Base-by-base conservation (phyloP, 53 echinoderm and acorn worm species). In the Stichopus horrens region DNA sequence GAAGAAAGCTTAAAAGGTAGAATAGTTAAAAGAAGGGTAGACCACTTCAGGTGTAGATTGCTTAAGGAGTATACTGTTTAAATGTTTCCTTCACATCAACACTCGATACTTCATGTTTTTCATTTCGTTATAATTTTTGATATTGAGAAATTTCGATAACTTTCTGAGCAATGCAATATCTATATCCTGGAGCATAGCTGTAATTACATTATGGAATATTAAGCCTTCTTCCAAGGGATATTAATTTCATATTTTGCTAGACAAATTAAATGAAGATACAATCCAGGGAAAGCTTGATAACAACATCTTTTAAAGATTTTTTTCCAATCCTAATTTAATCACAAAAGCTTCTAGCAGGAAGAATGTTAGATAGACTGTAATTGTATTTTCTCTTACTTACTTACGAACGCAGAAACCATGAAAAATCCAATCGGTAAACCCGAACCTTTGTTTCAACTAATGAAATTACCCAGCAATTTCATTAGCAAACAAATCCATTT, bases 401-500 rank as follows among this genome's bases (percentile, higher is more conserved):
- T 85, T 85, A 85, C 37, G 85, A 53, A 85, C 58, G 57, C 85
- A 67, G 59, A 65, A 85, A 85, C 66, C 85, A 85, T 85, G 85
- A 85, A 85, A 85, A 66, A 85, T 85, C 65, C 85, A 85, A 85
- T 85, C 85, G 58, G 60, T 67, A 71, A 63, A 85, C 85, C 22
- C 18, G 58, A 67, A 52, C 85, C 85, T 85, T 85, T 85, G 85
- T 85, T 85, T 85, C 68, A 52, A 20, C 63, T 85, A 85, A 85
- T 85, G 85, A 85, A 65, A 85, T 85, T 85, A 85, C 85, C 65
- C 85, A 65, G 65, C 85, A 85, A 85, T 85, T 85, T 85, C 85
- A 85, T 85, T 85, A 85, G 57, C 85, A 85, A 85, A 85, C 85
- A 85, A 85, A 85, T 85, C 85, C 85, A 85, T 85, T 85, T 85